Evolutionary conservation across 2,113 vertebrate genomes (phyloP).

Genomic region (Lamprotornis superbus): DNA sequence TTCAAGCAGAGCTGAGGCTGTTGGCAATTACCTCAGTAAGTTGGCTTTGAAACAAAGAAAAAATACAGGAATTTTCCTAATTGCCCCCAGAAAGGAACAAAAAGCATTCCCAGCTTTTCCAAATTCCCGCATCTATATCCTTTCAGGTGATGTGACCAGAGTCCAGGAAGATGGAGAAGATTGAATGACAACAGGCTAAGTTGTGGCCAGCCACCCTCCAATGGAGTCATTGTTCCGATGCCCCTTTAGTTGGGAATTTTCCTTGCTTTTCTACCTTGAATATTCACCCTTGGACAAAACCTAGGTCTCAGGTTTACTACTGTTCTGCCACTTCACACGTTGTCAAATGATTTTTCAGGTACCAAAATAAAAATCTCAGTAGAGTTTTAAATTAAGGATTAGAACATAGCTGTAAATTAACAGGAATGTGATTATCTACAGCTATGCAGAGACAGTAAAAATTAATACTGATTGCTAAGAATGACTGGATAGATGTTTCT

Average conservation of each 20-base stretch:
- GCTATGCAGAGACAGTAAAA: background rate
- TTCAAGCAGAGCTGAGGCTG: background rate
- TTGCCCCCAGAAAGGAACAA: background rate
- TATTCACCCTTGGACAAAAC: background rate
- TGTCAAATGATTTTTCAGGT: background rate
- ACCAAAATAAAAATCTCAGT: background rate
- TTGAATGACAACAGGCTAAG: background rate
- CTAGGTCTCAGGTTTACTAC: background rate
- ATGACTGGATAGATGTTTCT: background rate
- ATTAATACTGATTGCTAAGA: background rate
- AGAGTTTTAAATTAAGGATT: slow-evolving; percentile 15
- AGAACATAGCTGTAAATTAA: slow-evolving; percentile 23
- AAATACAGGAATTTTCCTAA: background rate
- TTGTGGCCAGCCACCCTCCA: background rate
- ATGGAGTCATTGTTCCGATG: background rate
- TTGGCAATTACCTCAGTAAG: background rate
- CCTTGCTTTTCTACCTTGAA: background rate
- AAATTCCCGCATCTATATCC: background rate
- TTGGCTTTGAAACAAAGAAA: background rate
- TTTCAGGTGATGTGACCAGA: background rate
- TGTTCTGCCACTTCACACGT: background rate
- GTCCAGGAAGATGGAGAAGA: background rate
- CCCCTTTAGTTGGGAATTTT: background rate
- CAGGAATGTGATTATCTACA: background rate
- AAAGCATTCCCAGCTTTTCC: background rate